Conservation (phyloP, 2,797 vertebrate genomes). For the Poecile montanus region DNA sequence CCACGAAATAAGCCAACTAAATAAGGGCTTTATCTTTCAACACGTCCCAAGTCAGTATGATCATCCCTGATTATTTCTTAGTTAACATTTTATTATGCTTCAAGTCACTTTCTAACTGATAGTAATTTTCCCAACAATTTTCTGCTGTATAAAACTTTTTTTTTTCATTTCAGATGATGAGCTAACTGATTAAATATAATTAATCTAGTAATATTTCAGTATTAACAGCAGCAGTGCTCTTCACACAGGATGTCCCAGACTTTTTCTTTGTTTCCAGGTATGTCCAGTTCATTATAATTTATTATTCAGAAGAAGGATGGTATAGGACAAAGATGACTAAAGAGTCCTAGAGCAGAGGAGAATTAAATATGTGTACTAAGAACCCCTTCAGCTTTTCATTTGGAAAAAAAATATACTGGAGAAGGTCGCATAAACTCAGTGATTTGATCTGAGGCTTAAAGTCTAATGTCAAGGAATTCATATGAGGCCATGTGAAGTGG, state of each 20-base stretch:
- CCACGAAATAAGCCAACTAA: constrained; percentile 18
- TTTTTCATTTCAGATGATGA: not conserved
- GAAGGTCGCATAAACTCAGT: not conserved
- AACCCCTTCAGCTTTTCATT: not conserved
- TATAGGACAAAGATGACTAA: not conserved
- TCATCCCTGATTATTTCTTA: not conserved
- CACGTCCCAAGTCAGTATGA: not conserved
- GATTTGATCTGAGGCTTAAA: not conserved
- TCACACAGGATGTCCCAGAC: not conserved
- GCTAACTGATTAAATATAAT: not conserved
- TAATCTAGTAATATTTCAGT: not conserved
- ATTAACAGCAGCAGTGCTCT: not conserved
- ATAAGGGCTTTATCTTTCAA: constrained; percentile 4
- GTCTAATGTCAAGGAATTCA: not conserved
- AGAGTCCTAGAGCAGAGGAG: not conserved
- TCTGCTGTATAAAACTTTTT: not conserved
- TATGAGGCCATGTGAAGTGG: not conserved
- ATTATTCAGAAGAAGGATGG: not conserved
- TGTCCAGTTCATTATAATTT: not conserved
- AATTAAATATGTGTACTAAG: not conserved
- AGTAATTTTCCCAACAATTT: not conserved
- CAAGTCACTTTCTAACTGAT: not conserved
- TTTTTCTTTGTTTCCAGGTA: not conserved
- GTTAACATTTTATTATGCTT: not conserved
- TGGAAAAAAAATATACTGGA: not conserved